A percentile compares a stretch with the other conserved stretches of the same genome.
These are phyloP conservation scores for Mactra quadrangularis DNA, from an alignment of 1,140 invertebrate species.

Conservation along the genomic window DNA sequence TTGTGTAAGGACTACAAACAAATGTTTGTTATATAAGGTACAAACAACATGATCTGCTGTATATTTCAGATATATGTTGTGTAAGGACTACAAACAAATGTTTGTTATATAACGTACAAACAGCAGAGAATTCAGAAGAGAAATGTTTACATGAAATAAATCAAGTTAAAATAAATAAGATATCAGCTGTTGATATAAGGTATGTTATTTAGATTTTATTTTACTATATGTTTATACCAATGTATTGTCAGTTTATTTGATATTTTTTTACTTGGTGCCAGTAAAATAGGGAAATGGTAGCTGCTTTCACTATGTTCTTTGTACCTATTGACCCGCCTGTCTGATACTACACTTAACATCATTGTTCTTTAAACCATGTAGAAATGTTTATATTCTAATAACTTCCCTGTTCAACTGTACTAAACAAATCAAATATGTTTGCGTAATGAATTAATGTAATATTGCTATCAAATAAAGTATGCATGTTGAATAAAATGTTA, in stretches of 20 bases:
- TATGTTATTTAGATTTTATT: neutral
- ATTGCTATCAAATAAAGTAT: too few species aligned
- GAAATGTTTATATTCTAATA: too few species aligned
- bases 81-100: neutral
- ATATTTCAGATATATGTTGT: slow-evolving; percentile 5
- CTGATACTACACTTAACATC: too few species aligned
- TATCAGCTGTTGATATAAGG: slow-evolving; percentile 6
- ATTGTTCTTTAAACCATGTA: too few species aligned
- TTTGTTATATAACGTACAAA: slow-evolving; percentile 9
- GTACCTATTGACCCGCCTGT: neutral
- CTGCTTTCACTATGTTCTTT: too few species aligned
- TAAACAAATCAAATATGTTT: too few species aligned
- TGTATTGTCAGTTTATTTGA: neutral
- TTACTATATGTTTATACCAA: neutral
- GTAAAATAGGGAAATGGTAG: neutral
- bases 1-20: too few species aligned
- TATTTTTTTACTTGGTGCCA: neutral
- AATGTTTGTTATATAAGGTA: too few species aligned
- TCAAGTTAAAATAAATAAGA: neutral
- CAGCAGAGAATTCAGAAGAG: neutral
- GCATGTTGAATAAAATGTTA: too few species aligned
- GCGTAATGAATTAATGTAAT: too few species aligned
- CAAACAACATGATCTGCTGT: too few species aligned
- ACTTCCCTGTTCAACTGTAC: too few species aligned
- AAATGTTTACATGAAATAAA: neutral